Base-by-base conservation (phyloP, 1,140 invertebrate species). In the Chrysopa pallens region DNA sequence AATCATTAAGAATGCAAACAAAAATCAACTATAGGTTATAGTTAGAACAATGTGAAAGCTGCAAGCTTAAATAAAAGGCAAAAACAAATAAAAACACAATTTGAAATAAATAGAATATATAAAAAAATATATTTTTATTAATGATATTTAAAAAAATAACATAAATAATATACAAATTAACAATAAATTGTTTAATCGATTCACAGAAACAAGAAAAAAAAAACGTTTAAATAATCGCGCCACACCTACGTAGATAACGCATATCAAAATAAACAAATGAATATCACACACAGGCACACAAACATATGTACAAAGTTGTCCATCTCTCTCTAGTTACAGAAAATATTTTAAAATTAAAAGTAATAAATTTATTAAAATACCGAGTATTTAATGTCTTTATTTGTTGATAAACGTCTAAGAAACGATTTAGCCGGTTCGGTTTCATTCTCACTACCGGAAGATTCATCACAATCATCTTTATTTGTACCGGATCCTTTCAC, bases 401-500 rank as follows among this genome's bases (percentile, higher is more conserved):
- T 74, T 38, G 72, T 78, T 40, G 75, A 78, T 50, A 78, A 65
- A 50, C 72, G 67, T 55, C 74, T 62, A 51, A 74, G 73, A 56
- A 77, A 78, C 45, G 70, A 70, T 56, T 60, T 69, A 31, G 72
- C 72, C 46, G 74, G 73, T 53, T 76, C 74, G 13, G 69, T 67
- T 59, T 79, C 76, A 44, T 68, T 70, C 58, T 79, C 76, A 52
- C 74, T 78, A 51, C 77, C 75, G 11, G 74, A 74, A 37, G 68
- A 70, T 45, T 73, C 70, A 41, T 70, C 67, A 23, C 17, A 23
- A 23, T 23, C 17, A 23, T 23, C 17, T 23, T 23, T 23, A 23
- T 23, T 23, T 23, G 17, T 23, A n/a, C 49, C 52, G 1, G 13
- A 8, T 11, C 50, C 50, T 44, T 54, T 58, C 14, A 43, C 55